Evolutionary conservation across 1,140 invertebrate species (phyloP), one percentile per base, ranked within the genome.

Genomic region (Drosophila repletoides): DNA sequence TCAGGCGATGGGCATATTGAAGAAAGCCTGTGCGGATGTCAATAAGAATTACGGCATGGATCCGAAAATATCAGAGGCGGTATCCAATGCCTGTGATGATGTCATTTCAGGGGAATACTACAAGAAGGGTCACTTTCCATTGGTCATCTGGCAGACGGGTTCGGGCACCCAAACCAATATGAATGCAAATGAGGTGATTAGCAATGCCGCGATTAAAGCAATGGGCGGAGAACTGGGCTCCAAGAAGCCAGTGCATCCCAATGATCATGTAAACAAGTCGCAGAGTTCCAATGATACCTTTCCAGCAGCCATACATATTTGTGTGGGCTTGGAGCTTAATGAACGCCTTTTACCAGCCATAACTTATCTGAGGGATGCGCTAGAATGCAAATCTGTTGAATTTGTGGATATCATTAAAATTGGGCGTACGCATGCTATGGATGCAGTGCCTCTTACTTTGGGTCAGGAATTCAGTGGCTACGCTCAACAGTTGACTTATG

Each of bases 231-330:
- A 95, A 76, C 91, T 99, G 1, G 99, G 99, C 22, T 96, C 95
- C 7, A 99, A 99, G 91, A 93, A 90, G 38, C 98, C 98, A 0
- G 97, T 99, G 0, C 98, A 99, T 92, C 99, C 99, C 0, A 99
- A 99, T 91, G 99, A 99, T 91, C 99, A 99, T 92, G 98, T 99
- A 17, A 99, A 99, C 91, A 99, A 98, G 92, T 97, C 96, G 19
- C 98, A 99, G 91, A 99, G 98, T 91, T 99, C 98, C 26, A 99
- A 99, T 91, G 99, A 99, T 90, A 99, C 98, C 1, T 99, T 98
- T 88, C 99, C 99, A 1, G 98, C 99, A 3, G 99, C 98, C 0
- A 99, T 99, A 96, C 98, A 99, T 89, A 97, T 99, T 79, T 95
- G 98, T 5, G 96, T 98, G 6, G 98, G 96, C 1, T 92, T 97